These are phyloP conservation scores for Leptarthrus brevirostris DNA, from an alignment of 2,888 invertebrate genomes.

Conservation along the genomic window DNA sequence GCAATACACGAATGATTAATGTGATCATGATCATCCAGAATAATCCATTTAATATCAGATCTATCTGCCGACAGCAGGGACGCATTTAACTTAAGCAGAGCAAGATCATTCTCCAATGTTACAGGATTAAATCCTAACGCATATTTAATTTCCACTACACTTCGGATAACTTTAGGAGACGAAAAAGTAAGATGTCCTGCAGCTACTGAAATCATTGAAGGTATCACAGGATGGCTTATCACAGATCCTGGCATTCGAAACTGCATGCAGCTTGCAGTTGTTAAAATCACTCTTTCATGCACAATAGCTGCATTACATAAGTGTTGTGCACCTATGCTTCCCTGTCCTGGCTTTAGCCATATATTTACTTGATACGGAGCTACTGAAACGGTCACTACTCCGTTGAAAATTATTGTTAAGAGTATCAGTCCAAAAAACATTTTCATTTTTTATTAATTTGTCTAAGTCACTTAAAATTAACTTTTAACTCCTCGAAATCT, in stretches of 20 bases:
- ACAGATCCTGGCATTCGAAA: constrained; percentile 32
- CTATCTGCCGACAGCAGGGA: constrained; percentile 56
- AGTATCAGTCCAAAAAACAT: neutral
- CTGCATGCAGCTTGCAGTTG: constrained; percentile 58
- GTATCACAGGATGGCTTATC: neutral
- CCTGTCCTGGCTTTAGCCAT: constrained; percentile 53
- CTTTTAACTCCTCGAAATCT: neutral
- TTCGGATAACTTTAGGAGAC: constrained; percentile 45
- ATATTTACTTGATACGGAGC: constrained; percentile 57
- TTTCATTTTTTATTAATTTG: neutral
- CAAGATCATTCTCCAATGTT: constrained; percentile 58
- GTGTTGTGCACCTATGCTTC: constrained; percentile 52
- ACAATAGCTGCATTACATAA: constrained; percentile 58
- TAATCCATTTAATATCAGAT: constrained; percentile 59
- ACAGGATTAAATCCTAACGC: constrained; percentile 54
- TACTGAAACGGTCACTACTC: constrained; percentile 37
- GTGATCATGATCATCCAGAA: constrained; percentile 56
- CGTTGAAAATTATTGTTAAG: neutral
- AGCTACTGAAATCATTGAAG: constrained; percentile 52
- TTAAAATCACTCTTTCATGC: constrained; percentile 57
- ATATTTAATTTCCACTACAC: constrained; percentile 55
- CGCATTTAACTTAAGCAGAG: constrained; percentile 56
- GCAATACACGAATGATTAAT: constrained; percentile 56
- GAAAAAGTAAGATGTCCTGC: constrained; percentile 53
- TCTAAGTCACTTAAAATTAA: neutral